These are phyloP conservation scores for Papilio protenor DNA, from an alignment of 2,888 invertebrate species.

Conservation along the genomic window DNA sequence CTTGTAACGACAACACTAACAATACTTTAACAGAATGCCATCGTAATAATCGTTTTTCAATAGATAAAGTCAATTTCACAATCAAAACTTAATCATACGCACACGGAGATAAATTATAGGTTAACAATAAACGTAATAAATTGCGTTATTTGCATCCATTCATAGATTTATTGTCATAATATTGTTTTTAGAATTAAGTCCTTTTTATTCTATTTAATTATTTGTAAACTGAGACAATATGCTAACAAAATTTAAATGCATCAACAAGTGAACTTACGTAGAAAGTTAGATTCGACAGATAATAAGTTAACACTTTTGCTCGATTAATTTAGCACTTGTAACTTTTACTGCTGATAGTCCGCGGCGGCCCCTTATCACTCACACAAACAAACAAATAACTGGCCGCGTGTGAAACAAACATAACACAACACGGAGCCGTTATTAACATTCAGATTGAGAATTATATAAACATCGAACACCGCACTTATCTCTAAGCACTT, in stretches of 20 bases:
- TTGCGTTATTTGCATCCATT: constrained; percentile 48
- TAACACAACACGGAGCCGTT: constrained; percentile 58
- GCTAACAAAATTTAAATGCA: constrained; percentile 28
- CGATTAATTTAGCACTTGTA: constrained; percentile 28
- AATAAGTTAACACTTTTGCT: constrained; percentile 19
- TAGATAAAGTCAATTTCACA: constrained; percentile 8
- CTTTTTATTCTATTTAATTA: constrained; percentile 42
- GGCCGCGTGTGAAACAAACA: constrained; percentile 27
- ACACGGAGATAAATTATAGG: constrained; percentile 20
- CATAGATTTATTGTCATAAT: constrained; percentile 49
- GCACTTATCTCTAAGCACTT: constrained; percentile 70
- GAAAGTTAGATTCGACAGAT: constrained; percentile 24
- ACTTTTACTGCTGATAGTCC: constrained; percentile 20
- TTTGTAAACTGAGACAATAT: constrained; percentile 21
- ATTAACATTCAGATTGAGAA: constrained; percentile 42
- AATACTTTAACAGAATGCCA: background rate
- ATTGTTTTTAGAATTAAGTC: constrained; percentile 46
- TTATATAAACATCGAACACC: constrained; percentile 43
- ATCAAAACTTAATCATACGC: constrained; percentile 11
- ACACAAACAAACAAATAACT: constrained; percentile 29
- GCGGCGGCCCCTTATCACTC: constrained; percentile 23
- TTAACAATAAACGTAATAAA: constrained; percentile 30
- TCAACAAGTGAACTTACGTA: constrained; percentile 36
- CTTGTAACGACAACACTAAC: background rate
- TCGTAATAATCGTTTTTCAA: background rate